A percentile compares a stretch with the other conserved stretches of the same genome.
Conservation (phyloP, 2,797 vertebrate genomes). For the Adelosebastes latens region DNA sequence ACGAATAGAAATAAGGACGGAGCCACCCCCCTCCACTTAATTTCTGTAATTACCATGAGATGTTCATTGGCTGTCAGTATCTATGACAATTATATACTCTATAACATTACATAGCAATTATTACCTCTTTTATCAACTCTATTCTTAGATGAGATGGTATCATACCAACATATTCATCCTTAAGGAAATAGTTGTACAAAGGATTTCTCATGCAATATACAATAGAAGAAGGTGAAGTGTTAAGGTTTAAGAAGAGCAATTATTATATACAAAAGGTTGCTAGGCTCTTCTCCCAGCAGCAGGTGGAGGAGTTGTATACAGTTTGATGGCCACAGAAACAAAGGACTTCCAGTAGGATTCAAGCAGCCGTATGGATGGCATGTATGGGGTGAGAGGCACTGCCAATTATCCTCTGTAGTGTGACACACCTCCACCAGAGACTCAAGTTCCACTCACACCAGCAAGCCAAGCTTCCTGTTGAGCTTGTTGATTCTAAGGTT, state of each 20-base stretch:
- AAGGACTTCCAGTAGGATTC: background rate
- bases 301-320: background rate
- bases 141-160: background rate
- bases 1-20: background rate
- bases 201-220: background rate
- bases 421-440: background rate
- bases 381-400: background rate
- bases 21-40: background rate
- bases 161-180: background rate
- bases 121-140: background rate
- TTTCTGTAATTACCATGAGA: background rate
- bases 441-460: background rate
- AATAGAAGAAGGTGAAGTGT: background rate
- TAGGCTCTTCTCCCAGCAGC: background rate
- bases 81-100: background rate
- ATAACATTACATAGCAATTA: background rate
- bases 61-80: background rate
- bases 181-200: background rate
- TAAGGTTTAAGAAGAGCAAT: background rate
- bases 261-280: background rate
- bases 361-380: background rate
- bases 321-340: background rate
- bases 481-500: conserved; percentile 3
- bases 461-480: background rate
- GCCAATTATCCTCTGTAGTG: background rate